Evolutionary conservation across 2,113 vertebrate species (phyloP), one percentile per base, ranked within the genome.

Genomic region (Rhipidura dahli): DNA sequence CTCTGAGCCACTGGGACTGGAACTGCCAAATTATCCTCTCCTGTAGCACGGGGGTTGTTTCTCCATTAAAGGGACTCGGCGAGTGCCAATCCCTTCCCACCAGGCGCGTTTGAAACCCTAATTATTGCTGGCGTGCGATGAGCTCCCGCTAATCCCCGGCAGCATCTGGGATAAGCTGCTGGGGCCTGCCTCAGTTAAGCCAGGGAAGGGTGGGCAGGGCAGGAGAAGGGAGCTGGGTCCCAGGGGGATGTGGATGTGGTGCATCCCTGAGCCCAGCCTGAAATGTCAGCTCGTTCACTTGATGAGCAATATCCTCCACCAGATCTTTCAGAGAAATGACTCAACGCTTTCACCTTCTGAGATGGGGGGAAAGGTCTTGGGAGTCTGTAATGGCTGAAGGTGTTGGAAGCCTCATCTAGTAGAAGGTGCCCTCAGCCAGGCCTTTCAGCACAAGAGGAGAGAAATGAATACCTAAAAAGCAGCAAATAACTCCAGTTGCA

Each of bases 181-280:
- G 30, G 44, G 18, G 69, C 66, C 64, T 49, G 73, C 22, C 31
- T 80, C 42, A 15, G 63, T 13, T n/a, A 31, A 73, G 3, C 15
- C 33, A 4, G 68, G 42, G 14, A 80, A 76, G 76, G 56, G 47
- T 2, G 63, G 83, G 66, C 39, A 26, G 42, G 65, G 40, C 4
- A 11, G 33, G 28, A 13, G 11, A 20, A 33, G 23, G 45, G 8
- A 64, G 14, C 26, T 0, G 2, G 11, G n/a, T 30, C 39, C 18
- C 0, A 0, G 16, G 18, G 24, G 28, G 53, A 30, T 0, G 15
- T 39, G 1, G 6, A 31, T 6, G 26, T 0, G 6, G n/a, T 4
- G 15, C 35, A 39, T 19, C 59, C 0, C 66, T 61, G 27, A 87
- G 54, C 39, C 47, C 27, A 13, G 56, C 68, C 35, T 73, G 1